Conservation (phyloP, 2,113 vertebrate genomes). For the Mormyrus lacerda region DNA sequence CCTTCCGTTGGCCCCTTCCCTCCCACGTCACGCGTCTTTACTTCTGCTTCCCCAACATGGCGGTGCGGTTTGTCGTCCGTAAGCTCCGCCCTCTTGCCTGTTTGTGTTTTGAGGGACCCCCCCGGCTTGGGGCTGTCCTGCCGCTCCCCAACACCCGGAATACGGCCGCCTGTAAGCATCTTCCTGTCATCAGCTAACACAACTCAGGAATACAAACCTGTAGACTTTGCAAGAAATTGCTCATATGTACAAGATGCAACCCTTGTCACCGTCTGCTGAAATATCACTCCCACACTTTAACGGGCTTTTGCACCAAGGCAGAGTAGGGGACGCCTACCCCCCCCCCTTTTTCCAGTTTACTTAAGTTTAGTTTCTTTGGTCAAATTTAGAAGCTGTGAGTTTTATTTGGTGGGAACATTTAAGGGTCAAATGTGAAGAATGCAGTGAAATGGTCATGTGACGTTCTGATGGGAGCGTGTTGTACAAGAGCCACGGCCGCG, state of each 20-base stretch:
- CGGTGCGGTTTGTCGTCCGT: background rate
- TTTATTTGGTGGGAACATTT: background rate
- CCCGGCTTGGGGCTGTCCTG: too few relatives aligned
- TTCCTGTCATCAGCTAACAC: slow-evolving; percentile 28
- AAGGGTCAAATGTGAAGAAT: background rate
- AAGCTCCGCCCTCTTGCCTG: background rate
- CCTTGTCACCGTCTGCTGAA: slow-evolving; percentile 17
- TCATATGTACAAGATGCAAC: slow-evolving; percentile 29
- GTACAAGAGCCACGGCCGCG: background rate
- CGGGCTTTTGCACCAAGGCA: background rate
- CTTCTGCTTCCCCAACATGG: background rate
- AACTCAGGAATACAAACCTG: slow-evolving; percentile 62
- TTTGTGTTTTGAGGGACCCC: background rate
- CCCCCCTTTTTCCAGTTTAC: background rate
- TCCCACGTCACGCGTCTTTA: background rate
- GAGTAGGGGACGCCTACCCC: background rate
- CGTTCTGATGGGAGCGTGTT: too few relatives aligned
- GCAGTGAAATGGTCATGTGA: background rate
- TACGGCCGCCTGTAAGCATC: slow-evolving; percentile 5
- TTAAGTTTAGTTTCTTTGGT: background rate
- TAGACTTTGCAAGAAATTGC: slow-evolving; percentile 46
- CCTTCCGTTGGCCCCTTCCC: background rate
- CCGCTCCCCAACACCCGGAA: slow-evolving; percentile 26
- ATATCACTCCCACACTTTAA: background rate
- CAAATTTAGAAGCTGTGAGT: background rate